phyloP scores from a whole-genome alignment of 2,113 vertebrate genomes.

The Sprattus sprattus region DNA sequence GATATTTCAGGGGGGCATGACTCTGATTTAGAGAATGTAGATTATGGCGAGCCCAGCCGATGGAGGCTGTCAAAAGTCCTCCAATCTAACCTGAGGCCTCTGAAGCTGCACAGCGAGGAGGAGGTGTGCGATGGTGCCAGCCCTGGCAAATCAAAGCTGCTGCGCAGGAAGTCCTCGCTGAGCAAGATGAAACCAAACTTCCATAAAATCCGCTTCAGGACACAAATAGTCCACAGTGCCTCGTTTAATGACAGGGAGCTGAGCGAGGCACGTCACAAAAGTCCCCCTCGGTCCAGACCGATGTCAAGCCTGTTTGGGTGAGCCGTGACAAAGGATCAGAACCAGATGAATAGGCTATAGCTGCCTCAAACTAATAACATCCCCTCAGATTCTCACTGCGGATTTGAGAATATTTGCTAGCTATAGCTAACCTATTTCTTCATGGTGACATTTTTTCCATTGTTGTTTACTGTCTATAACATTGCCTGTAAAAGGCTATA shows the following conservation, averaged over 20 bases:
- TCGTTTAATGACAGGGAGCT: constrained; percentile 42
- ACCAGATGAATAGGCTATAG: background rate
- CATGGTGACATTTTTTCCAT: background rate
- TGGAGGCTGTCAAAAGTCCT: constrained; percentile 62
- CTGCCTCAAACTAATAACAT: background rate
- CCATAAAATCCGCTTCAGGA: constrained; percentile 43
- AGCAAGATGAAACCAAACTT: constrained; percentile 53
- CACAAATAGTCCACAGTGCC: constrained; percentile 58
- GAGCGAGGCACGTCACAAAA: background rate
- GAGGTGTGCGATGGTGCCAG: constrained; percentile 27
- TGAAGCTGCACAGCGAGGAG: constrained; percentile 32
- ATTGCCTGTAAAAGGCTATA: background rate
- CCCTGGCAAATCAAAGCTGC: background rate
- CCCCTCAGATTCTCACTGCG: background rate
- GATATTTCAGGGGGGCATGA: constrained; percentile 70
- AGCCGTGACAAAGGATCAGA: background rate
- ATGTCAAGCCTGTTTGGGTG: constrained; percentile 58
- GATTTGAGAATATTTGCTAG: background rate
- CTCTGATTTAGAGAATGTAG: constrained; percentile 45
- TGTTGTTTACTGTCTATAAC: background rate
- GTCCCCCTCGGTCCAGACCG: constrained; percentile 45
- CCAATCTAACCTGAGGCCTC: constrained; percentile 53
- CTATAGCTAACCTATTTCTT: background rate
- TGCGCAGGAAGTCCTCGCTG: constrained; percentile 59
- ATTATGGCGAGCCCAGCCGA: background rate